Percentiles rank a stretch among this genome's conserved stretches.
Conservation (phyloP, 1,140 invertebrate genomes). For the Pseudobourletiella spinata region DNA sequence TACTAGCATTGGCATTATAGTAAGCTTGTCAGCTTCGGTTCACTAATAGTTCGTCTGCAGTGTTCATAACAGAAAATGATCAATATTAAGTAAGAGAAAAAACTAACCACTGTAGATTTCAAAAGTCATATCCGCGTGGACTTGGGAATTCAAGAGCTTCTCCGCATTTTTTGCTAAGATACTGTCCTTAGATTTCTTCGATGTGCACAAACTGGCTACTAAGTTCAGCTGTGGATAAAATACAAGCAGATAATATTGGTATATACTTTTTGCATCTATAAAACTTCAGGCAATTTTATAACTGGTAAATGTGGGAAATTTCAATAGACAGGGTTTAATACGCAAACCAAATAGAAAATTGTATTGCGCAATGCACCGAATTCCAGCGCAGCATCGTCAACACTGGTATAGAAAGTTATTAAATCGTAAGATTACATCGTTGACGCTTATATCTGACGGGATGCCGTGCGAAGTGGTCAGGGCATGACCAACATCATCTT, state of each 20-base stretch:
- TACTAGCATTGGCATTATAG: neutral
- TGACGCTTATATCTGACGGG: slow-evolving; percentile 1
- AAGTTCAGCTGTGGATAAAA: slow-evolving; percentile 48
- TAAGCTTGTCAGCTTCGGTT: slow-evolving; percentile 3
- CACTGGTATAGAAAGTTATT: no score
- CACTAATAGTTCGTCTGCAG: no score
- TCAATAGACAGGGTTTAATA: no score
- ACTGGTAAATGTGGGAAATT: no score
- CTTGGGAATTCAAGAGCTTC: slow-evolving; percentile 46
- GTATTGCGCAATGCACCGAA: no score
- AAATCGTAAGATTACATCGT: slow-evolving; percentile 9
- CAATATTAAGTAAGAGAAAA: no score
- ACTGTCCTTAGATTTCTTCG: slow-evolving; percentile 49
- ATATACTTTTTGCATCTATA: no score
- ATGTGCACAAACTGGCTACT: slow-evolving; percentile 52
- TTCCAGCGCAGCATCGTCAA: no score
- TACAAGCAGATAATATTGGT: no score
- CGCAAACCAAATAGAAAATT: no score
- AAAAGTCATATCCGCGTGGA: slow-evolving; percentile 56
- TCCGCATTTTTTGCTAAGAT: slow-evolving; percentile 48
- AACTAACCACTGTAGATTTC: slow-evolving; percentile 51
- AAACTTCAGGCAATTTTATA: no score
- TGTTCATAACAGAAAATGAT: no score
- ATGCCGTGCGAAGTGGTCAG: neutral
- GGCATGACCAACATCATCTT: neutral